These are phyloP conservation scores for Euzetes globulus DNA, from an alignment of 2,888 invertebrate genomes.

Conservation along the genomic window DNA sequence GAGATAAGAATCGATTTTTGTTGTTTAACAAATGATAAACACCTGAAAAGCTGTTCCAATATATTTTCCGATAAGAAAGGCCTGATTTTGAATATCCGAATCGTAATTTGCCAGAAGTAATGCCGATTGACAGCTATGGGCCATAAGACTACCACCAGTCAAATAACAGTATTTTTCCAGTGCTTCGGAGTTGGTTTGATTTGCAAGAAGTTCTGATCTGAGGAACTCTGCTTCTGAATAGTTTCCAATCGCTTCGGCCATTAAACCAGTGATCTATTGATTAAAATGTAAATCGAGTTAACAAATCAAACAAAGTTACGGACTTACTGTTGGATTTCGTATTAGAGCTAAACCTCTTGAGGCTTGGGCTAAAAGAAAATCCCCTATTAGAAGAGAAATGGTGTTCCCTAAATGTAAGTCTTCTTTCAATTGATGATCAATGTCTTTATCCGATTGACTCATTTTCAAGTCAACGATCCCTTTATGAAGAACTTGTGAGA, in stretches of 20 bases:
- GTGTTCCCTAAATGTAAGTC: slow-evolving; percentile 15
- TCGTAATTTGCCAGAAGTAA: neutral
- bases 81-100: neutral
- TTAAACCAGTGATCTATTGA: slow-evolving; percentile 10
- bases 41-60: slow-evolving; percentile 28
- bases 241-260: neutral
- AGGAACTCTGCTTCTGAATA: slow-evolving; percentile 10
- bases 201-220: neutral
- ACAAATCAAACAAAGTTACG: neutral
- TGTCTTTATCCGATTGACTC: neutral
- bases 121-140: neutral
- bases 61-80: slow-evolving; percentile 9
- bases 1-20: neutral
- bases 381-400: slow-evolving; percentile 20
- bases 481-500: slow-evolving; percentile 13
- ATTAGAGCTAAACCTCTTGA: neutral
- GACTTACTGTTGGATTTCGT: slow-evolving; percentile 12
- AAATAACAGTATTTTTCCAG: neutral
- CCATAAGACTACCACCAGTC: neutral
- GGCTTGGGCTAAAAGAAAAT: slow-evolving; percentile 17
- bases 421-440: neutral
- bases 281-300: neutral
- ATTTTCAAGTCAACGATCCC: neutral
- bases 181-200: neutral
- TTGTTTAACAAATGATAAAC: neutral